Percentiles rank a stretch among this genome's conserved stretches.
These are phyloP conservation scores for Armadillidium nasatum DNA, from an alignment of 1,140 invertebrate species.

Conservation along the genomic window DNA sequence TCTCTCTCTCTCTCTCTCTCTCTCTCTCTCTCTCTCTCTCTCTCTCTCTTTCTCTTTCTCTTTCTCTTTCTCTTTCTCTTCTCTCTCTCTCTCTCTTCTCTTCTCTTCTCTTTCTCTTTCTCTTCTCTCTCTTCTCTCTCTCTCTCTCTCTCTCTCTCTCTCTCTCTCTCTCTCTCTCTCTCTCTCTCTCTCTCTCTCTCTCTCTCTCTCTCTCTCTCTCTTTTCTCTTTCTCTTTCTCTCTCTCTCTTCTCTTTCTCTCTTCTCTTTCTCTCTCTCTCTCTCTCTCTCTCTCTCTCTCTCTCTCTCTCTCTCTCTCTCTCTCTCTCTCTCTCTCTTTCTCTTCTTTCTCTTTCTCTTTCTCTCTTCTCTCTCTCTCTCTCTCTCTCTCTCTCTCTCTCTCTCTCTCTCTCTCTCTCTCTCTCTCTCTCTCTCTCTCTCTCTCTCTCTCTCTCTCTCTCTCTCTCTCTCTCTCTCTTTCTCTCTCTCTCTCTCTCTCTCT, in stretches of 20 bases:
- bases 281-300: slow-evolving; percentile 18
- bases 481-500: slow-evolving; percentile 22
- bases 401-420: no score
- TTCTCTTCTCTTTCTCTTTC: neutral
- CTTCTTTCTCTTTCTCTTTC: no score
- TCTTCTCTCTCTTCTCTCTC: slow-evolving; percentile 3
- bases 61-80: no score
- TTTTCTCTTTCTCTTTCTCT: no score
- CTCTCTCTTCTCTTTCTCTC: no score
- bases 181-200: slow-evolving; percentile 27
- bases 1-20: no score
- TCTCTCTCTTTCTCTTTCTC: no score
- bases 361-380: no score
- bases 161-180: slow-evolving; percentile 24
- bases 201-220: no score
- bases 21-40: no score
- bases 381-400: no score
- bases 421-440: slow-evolving; percentile 2
- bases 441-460: slow-evolving; percentile 8
- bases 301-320: slow-evolving; percentile 13
- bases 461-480: slow-evolving; percentile 8
- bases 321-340: neutral
- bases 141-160: slow-evolving; percentile 7
- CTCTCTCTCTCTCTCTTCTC: no score
- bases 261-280: neutral